These are phyloP conservation scores for Lasioglossum baleicum DNA, from an alignment of 1,140 invertebrate genomes.

Conservation along the genomic window DNA sequence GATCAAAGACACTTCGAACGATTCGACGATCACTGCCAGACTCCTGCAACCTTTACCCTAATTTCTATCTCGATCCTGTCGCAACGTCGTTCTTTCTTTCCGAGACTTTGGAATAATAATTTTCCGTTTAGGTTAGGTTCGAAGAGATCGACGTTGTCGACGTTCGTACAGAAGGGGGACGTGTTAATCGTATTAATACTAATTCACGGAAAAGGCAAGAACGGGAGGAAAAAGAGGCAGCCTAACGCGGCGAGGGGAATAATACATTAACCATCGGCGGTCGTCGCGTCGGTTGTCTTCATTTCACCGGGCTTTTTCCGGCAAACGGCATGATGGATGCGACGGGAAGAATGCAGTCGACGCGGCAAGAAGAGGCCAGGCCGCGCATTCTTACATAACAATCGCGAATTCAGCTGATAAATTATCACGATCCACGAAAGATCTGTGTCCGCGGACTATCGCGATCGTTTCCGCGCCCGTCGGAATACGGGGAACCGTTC, in stretches of 20 bases:
- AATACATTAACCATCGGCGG: slow-evolving; percentile 50
- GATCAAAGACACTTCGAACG: slow-evolving; percentile 36
- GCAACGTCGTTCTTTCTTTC: too few relatives aligned
- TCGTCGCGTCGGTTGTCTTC: slow-evolving; percentile 42
- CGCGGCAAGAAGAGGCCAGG: slow-evolving; percentile 34
- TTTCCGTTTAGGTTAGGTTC: too few relatives aligned
- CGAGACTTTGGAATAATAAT: too few relatives aligned
- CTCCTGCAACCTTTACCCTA: too few relatives aligned
- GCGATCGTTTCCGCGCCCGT: background rate
- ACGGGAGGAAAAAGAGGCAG: background rate
- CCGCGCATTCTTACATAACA: slow-evolving; percentile 51
- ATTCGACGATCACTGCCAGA: too few relatives aligned
- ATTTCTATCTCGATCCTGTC: too few relatives aligned
- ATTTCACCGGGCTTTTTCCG: slow-evolving; percentile 43
- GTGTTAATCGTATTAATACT: too few relatives aligned
- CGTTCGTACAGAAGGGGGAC: too few relatives aligned
- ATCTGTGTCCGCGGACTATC: background rate
- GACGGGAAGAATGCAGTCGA: slow-evolving; percentile 55
- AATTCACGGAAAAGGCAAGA: background rate
- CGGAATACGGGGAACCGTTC: too few relatives aligned
- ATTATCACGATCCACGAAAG: too few relatives aligned
- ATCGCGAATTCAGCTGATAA: slow-evolving; percentile 37
- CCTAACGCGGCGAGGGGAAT: slow-evolving; percentile 1
- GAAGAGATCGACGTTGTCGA: too few relatives aligned
- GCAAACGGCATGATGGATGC: slow-evolving; percentile 33